Evolutionary conservation across 2,797 vertebrate species (phyloP).

Genomic region (Paramormyrops hopkinsi): DNA sequence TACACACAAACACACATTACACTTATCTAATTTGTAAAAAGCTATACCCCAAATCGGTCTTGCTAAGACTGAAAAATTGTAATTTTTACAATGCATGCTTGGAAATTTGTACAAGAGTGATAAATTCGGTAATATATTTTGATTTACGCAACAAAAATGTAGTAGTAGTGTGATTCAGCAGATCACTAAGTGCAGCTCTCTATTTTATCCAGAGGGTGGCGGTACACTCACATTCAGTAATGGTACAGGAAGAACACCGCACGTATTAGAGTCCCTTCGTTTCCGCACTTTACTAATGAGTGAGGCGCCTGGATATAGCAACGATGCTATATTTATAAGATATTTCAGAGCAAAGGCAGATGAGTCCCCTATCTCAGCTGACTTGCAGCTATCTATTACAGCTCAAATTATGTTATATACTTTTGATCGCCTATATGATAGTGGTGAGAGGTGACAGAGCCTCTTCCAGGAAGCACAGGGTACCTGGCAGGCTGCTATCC

Average conservation of each 20-base stretch:
- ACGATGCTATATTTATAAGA: background rate
- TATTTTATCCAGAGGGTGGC: background rate
- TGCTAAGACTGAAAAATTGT: background rate
- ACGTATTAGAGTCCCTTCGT: background rate
- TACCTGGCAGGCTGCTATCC: background rate
- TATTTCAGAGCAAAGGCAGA: background rate
- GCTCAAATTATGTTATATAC: background rate
- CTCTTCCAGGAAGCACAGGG: background rate
- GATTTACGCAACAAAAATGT: background rate
- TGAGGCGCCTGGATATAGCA: background rate
- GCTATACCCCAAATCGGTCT: background rate
- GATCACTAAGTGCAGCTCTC: background rate
- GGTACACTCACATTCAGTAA: background rate
- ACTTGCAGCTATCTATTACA: background rate
- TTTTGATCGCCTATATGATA: background rate
- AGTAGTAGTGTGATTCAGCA: background rate
- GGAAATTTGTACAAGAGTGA: background rate
- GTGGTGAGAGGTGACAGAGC: background rate
- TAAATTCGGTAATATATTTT: background rate
- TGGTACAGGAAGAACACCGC: background rate
- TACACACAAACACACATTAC: background rate
- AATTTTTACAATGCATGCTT: background rate
- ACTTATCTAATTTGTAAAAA: background rate
- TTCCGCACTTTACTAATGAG: background rate
- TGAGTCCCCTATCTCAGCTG: background rate